Base-by-base conservation (phyloP, 2,797 vertebrate genomes). In the Periparus ater region DNA sequence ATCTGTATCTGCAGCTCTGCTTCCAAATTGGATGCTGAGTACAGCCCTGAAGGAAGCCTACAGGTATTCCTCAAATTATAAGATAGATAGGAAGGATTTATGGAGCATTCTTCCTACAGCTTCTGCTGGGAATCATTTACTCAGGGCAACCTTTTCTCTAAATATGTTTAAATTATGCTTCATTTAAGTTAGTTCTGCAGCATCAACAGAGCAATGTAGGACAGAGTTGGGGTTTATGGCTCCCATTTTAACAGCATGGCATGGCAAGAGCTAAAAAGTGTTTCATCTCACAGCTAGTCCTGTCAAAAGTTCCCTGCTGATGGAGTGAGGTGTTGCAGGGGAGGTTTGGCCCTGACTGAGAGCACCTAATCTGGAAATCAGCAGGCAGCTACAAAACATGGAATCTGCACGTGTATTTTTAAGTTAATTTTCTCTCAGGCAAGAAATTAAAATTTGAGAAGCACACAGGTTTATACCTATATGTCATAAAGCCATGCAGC, bases 371-470 rank as follows among this genome's bases (percentile, higher is more conserved):
- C 74, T 79, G 32, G 45, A 93, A 94, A 82, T 60, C 84, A 85
- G 85, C 60, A 85, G 65, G 42, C 54, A 86, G 29, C 29, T 48
- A 32, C 36, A 57, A 89, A 85, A 61, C 9, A 61, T 23, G 47
- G 55, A 74, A 72, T 85, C 62, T 51, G 34, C 45, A n/a, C 21
- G 17, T 66, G 48, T 77, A 55, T 89, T 88, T 92, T 85, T 42
- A 53, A 0, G 1, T 70, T 91, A 68, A 60, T 74, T 96, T 93
- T 47, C 45, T 58, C 62, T 75, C 86, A 75, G 76, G 48, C 34
- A 73, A 82, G 34, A 71, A 44, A 80, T 77, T 51, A 65, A 50
- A 65, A 25, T 89, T 95, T 95, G 91, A 85, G 88, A 76, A 93
- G 22, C 42, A 54, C 53, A 17, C n/a, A 74, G 73, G 73, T 63